Base-by-base conservation (phyloP, 2,113 vertebrate species). In the Saguinus midas region DNA sequence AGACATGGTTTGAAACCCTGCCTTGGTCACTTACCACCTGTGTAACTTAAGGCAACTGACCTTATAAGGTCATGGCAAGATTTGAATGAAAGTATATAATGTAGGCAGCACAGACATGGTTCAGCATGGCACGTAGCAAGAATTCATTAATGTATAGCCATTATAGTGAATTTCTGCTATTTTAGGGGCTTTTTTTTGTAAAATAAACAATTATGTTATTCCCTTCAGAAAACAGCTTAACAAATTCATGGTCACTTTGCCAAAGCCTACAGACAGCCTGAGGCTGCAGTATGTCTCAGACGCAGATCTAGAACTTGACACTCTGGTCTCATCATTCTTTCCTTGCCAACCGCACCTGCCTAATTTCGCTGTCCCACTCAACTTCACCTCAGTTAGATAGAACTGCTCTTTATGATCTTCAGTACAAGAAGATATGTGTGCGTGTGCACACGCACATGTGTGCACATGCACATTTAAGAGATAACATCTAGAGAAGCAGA, bases 211-310 rank as follows among this genome's bases (percentile, higher is more conserved):
- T 10, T 66, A 84, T 32, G 12, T 35, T 64, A 61, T 72, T 89
- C 32, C 13, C 52, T 79, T 87, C 43, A 81, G 14, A 92, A 91
- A 96, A 80, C 25, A 73, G 18, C 80, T 94, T 95, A 68, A 81
- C 50, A 82, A 78, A 87, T 80, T 43, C n/a, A 70, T 75, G 61
- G 45, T 80, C 35, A 78, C 75, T 29, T 20, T 50, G 29, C 17
- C 27, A 79, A 50, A 79, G 29, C 17, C 76, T 45, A 1, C 25
- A 37, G 45, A 48, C 13, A 81, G 18, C 29, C n/a, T 50, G 43
- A 64, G 50, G 43, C 21, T 58, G 9, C 29, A 75, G 0, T 4
- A 13, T 83, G 45, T 50, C 37, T 94, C 35, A 78, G 37, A 85
- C 23, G 73, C 2, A 35, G 57, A 82, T 37, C 25, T 45, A 48